phyloP scores from a whole-genome alignment of 2,113 vertebrate genomes.

The Empidonax alnorum region DNA sequence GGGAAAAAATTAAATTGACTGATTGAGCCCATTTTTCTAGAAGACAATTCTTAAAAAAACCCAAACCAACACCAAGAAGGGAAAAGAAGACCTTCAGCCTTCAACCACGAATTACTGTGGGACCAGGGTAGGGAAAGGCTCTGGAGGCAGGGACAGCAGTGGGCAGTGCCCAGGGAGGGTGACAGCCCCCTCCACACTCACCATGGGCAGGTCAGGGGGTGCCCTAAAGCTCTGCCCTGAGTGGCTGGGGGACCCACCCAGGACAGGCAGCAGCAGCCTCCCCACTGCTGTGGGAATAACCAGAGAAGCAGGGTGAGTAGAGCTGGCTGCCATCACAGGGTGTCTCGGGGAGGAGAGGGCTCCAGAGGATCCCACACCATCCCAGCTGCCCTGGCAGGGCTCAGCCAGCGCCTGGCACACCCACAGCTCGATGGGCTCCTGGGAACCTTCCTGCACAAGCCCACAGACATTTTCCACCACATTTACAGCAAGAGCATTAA shows the following conservation, averaged over 20 bases:
- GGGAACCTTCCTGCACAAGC: neutral
- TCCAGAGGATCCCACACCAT: neutral
- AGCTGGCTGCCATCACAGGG: neutral
- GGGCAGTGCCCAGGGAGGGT: accelerated
- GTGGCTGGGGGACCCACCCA: neutral
- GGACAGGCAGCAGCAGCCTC: neutral
- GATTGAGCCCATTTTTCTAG: neutral
- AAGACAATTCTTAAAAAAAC: neutral
- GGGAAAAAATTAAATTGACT: neutral
- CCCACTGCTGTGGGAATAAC: neutral
- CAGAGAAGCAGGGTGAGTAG: accelerated
- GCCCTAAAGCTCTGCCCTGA: accelerated
- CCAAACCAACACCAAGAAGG: neutral
- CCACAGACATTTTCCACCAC: neutral
- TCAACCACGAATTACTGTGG: neutral
- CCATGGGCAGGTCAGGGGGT: neutral
- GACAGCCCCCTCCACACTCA: accelerated
- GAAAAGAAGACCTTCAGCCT: neutral
- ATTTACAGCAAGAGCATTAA: neutral
- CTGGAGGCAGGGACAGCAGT: neutral
- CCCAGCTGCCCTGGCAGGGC: neutral
- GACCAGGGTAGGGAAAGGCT: neutral
- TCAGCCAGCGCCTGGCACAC: neutral
- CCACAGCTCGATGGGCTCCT: neutral
- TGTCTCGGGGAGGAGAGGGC: neutral